Percentiles rank a stretch among this genome's conserved stretches.
phyloP scores from a whole-genome alignment of 2,797 vertebrate species.

The Acrossocheilus fasciatus region DNA sequence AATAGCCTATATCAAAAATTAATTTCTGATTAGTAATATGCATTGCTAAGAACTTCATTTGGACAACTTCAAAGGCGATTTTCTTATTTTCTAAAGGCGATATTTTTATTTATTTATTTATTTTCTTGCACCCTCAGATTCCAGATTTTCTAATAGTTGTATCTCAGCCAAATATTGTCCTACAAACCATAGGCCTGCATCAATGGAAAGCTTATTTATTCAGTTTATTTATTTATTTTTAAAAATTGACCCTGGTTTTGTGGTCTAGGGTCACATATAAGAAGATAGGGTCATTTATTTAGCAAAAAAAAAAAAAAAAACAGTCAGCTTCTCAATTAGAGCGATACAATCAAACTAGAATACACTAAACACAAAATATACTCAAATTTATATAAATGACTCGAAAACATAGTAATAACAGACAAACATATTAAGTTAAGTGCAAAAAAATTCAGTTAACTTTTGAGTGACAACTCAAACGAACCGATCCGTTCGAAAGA shows the following conservation, averaged over 20 bases:
- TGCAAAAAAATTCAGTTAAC: neutral
- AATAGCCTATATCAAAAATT: no score
- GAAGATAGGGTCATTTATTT: no score
- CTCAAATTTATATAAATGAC: neutral
- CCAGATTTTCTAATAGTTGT: no score
- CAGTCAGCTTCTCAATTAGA: neutral
- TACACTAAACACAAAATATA: neutral
- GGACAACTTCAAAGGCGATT: neutral
- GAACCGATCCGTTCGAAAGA: neutral
- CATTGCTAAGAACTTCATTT: no score
- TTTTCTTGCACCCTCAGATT: neutral
- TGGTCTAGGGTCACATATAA: neutral
- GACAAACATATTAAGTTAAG: neutral
- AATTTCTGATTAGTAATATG: no score
- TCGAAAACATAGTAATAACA: neutral
- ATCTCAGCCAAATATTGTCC: neutral
- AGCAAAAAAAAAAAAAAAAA: neutral
- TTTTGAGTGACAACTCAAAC: neutral
- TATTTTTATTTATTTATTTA: neutral
- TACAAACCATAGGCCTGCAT: neutral
- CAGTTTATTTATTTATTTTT: no score
- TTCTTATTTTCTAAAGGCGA: neutral
- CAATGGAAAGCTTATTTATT: neutral
- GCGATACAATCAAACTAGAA: neutral
- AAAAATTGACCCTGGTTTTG: neutral